A percentile compares a stretch with the other conserved stretches of the same genome.
phyloP scores from a whole-genome alignment of 2,113 vertebrate genomes.

The Hystrix brachyura region DNA sequence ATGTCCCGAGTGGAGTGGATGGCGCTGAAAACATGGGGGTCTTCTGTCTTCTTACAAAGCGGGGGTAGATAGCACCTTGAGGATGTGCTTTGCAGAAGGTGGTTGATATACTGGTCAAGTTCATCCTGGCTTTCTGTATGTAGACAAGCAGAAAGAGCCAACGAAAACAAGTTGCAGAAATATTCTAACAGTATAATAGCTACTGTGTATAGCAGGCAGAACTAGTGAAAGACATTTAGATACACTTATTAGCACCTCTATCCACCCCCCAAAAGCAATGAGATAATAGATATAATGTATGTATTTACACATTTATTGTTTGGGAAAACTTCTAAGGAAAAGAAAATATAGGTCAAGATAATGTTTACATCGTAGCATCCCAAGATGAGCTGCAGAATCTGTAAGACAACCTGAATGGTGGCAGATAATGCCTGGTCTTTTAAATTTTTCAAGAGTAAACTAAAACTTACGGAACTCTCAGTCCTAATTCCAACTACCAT shows the following conservation, averaged over 20 bases:
- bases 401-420: neutral
- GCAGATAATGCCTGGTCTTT: neutral
- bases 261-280: neutral
- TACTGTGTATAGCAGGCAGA: neutral
- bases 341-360: slow-evolving; percentile 20
- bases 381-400: slow-evolving; percentile 3
- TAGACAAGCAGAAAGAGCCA: slow-evolving; percentile 48
- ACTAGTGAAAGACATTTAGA: neutral
- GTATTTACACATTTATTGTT: neutral
- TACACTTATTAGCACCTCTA: neutral
- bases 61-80: slow-evolving; percentile 93
- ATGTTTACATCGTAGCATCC: neutral
- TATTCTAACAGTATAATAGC: neutral
- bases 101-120: slow-evolving; percentile 96
- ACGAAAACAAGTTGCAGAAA: slow-evolving; percentile 56
- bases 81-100: slow-evolving; percentile 93
- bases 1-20: slow-evolving; percentile 96
- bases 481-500: neutral
- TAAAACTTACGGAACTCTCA: slow-evolving; percentile 26
- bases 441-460: slow-evolving; percentile 1
- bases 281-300: neutral
- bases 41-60: slow-evolving; percentile 89
- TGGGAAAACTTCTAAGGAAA: slow-evolving; percentile 49
- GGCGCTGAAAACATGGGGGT: slow-evolving; percentile 94
- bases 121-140: slow-evolving; percentile 89